These are phyloP conservation scores for Luffia ferchaultella DNA, from an alignment of 2,888 invertebrate genomes.

Conservation along the genomic window DNA sequence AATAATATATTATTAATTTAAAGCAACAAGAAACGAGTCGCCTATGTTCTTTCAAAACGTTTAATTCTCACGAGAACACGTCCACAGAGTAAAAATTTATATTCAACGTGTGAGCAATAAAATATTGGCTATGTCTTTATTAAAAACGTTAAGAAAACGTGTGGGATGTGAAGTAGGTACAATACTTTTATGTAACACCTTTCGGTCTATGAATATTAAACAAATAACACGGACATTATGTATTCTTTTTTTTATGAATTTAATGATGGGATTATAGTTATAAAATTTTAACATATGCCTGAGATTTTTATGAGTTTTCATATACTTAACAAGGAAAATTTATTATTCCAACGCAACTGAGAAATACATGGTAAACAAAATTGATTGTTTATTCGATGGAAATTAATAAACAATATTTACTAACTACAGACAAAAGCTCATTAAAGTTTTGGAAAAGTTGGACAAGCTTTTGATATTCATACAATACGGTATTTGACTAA, in stretches of 20 bases:
- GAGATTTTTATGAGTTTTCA: not conserved
- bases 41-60: too few species aligned
- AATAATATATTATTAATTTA: too few species aligned
- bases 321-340: not conserved
- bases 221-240: not conserved
- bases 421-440: too few species aligned
- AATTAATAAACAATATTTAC: too few species aligned
- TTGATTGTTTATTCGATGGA: too few species aligned
- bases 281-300: not conserved
- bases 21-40: too few species aligned
- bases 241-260: not conserved
- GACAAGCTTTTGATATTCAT: too few species aligned
- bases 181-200: not conserved
- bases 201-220: not conserved
- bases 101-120: not conserved
- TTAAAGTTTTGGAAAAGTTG: too few species aligned
- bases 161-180: not conserved
- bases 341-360: not conserved
- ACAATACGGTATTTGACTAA: too few species aligned
- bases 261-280: not conserved
- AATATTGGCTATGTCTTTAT: not conserved
- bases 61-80: too few species aligned
- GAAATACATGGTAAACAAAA: constrained; percentile 34
- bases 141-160: not conserved
- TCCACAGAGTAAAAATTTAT: too few species aligned